phyloP scores from a whole-genome alignment of 2,888 invertebrate species.

The Apotomis capreana region DNA sequence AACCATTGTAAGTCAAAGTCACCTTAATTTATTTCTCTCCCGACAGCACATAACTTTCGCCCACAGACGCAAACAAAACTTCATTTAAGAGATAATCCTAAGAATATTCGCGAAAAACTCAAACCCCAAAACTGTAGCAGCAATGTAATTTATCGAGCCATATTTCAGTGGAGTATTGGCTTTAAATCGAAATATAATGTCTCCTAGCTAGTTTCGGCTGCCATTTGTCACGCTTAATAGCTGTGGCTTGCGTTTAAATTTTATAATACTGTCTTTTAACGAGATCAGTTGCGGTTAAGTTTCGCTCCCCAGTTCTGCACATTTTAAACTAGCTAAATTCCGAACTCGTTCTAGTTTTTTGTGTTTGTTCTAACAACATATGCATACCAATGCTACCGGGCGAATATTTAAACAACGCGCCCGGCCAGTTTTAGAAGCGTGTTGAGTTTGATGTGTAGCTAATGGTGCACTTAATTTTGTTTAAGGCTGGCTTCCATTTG shows the following conservation, averaged over 20 bases:
- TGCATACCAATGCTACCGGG: neutral
- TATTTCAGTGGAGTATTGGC: constrained; percentile 39
- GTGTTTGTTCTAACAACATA: neutral
- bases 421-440: neutral
- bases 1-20: constrained; percentile 3
- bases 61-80: constrained; percentile 16
- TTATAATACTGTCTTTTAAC: constrained; percentile 41
- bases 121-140: constrained; percentile 25
- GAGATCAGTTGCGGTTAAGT: constrained; percentile 29
- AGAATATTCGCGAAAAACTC: constrained; percentile 35
- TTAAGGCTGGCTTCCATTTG: too few species aligned
- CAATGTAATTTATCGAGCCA: constrained; percentile 34
- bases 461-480: too few species aligned
- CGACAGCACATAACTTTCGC: neutral
- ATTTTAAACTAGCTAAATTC: neutral
- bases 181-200: constrained; percentile 43
- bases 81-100: constrained; percentile 21
- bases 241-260: constrained; percentile 33
- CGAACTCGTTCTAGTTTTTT: neutral
- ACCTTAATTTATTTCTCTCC: constrained; percentile 1
- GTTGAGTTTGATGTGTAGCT: too few species aligned
- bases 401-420: neutral
- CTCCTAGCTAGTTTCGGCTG: constrained; percentile 35
- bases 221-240: constrained; percentile 39
- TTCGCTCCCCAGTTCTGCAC: neutral